Conservation (phyloP, 2,888 invertebrate genomes). For the Meiosimyza platycephala region DNA sequence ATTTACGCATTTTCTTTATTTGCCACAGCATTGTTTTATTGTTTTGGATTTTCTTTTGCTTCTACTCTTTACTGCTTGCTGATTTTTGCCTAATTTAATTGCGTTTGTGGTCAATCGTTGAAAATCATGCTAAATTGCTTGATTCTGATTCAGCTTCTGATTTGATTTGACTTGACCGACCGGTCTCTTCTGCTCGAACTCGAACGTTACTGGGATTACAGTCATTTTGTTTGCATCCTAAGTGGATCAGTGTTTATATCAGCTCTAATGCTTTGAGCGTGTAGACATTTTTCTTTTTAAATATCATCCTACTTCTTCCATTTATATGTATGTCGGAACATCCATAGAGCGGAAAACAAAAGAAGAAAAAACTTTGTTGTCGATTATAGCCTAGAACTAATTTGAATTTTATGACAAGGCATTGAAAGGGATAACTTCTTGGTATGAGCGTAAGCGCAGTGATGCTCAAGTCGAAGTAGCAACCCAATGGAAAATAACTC, state of each 20-base stretch:
- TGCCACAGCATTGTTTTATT: not conserved
- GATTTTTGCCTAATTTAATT: conserved; percentile 57
- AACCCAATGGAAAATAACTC: too few relatives aligned
- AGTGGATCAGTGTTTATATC: conserved; percentile 49
- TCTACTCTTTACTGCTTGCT: not conserved
- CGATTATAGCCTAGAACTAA: conserved; percentile 61
- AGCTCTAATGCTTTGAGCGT: too few relatives aligned
- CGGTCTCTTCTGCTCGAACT: too few relatives aligned
- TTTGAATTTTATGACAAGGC: conserved; percentile 58
- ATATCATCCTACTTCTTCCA: conserved; percentile 18
- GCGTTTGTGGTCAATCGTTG: conserved; percentile 61
- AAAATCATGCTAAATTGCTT: conserved; percentile 62
- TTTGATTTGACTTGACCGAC: conserved; percentile 55
- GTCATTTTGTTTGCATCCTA: conserved; percentile 49
- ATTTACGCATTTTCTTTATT: conserved; percentile 14
- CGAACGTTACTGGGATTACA: conserved; percentile 50
- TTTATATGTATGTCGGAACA: conserved; percentile 48
- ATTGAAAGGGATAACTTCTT: too few relatives aligned
- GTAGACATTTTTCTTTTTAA: too few relatives aligned
- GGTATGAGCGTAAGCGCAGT: too few relatives aligned
- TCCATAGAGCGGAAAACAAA: conserved; percentile 40
- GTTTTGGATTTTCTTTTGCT: conserved; percentile 28
- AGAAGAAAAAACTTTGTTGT: conserved; percentile 17
- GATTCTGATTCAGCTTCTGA: conserved; percentile 52
- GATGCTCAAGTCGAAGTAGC: too few relatives aligned